phyloP scores from a whole-genome alignment of 2,113 vertebrate species.

The Cyrtonyx montezumae region DNA sequence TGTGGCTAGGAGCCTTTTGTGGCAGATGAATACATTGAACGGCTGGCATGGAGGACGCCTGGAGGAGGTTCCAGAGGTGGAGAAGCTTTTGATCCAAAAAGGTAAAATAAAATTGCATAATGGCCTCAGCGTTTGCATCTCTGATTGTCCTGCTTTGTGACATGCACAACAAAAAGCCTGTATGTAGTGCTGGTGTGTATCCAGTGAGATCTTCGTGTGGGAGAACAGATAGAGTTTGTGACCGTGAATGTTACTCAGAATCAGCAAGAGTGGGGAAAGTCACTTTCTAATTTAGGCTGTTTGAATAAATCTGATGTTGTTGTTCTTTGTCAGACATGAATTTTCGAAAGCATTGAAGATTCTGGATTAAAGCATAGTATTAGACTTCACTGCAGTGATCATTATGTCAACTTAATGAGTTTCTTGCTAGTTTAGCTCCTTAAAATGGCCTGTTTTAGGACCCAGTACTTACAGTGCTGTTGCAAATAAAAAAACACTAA shows the following conservation, averaged over 20 bases:
- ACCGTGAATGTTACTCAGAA: not conserved
- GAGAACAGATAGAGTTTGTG: conserved; percentile 14
- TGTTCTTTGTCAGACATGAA: not conserved
- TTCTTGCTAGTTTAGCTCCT: not conserved
- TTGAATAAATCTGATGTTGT: not conserved
- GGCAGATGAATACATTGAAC: conserved; percentile 98
- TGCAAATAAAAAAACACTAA: not conserved
- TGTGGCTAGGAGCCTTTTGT: conserved; percentile 94
- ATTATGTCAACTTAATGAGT: not conserved
- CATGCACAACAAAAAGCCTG: not conserved
- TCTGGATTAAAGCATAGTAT: not conserved
- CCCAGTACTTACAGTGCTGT: not conserved
- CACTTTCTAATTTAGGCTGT: conserved; percentile 3
- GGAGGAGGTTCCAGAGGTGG: conserved; percentile 98
- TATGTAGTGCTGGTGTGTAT: not conserved
- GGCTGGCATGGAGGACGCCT: conserved; percentile 96
- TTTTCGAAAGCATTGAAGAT: not conserved
- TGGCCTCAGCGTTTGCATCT: not conserved
- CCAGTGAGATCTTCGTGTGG: not conserved
- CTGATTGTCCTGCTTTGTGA: not conserved
- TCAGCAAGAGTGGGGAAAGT: not conserved
- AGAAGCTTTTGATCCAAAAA: conserved; percentile 98
- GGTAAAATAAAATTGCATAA: conserved; percentile 78
- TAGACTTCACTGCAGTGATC: not conserved
- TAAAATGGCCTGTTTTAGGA: not conserved